Conservation (phyloP, 2,113 vertebrate genomes). For the Pleuronectes platessa region DNA sequence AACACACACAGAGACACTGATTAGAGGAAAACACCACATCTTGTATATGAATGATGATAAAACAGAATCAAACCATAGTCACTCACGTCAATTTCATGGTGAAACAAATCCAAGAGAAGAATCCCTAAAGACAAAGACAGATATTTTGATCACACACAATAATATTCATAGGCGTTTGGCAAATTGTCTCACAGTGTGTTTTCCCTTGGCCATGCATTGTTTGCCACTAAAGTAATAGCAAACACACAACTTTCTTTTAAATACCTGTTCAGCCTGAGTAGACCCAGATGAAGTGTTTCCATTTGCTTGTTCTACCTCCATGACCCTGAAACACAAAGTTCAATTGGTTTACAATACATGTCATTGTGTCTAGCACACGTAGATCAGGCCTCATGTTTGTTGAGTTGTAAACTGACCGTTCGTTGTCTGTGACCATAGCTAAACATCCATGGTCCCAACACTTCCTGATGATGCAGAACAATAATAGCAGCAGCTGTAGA, state of each 20-base stretch:
- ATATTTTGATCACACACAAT: neutral
- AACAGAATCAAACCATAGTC: neutral
- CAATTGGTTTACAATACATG: neutral
- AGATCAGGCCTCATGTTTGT: neutral
- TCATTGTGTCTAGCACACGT: neutral
- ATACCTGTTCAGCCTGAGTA: constrained; percentile 74
- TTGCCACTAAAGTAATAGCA: no score
- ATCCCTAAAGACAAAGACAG: constrained; percentile 80
- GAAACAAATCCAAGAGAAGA: constrained; percentile 90
- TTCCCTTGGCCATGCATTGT: no score
- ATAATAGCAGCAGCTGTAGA: constrained; percentile 84
- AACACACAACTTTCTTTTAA: constrained; percentile 4
- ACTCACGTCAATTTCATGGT: constrained; percentile 93
- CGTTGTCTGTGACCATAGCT: constrained; percentile 88
- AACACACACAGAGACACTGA: neutral
- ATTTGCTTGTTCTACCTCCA: constrained; percentile 53
- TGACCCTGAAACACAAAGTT: constrained; percentile 62
- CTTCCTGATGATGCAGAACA: constrained; percentile 89
- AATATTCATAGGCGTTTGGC: no score
- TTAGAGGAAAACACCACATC: neutral
- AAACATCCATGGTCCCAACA: constrained; percentile 95
- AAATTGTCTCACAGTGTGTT: no score
- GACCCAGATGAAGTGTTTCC: constrained; percentile 62
- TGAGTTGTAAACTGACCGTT: constrained; percentile 80
- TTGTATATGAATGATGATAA: neutral